Percentiles rank a stretch among this genome's conserved stretches.
Conservation (phyloP, 2,797 vertebrate genomes). For the Crocodylus rhombifer region DNA sequence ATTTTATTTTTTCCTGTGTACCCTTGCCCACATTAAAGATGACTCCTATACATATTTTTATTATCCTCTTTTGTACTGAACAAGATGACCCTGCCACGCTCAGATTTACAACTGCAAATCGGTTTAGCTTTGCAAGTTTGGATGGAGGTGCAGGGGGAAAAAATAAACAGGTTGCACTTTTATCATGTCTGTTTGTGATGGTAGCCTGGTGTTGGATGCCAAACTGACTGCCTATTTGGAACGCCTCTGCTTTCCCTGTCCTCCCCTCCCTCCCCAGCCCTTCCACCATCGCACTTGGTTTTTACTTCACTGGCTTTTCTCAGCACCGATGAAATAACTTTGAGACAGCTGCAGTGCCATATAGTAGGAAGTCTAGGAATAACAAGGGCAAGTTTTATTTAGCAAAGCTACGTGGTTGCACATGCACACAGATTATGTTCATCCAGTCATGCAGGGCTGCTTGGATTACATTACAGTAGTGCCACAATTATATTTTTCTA, state of each 20-base stretch:
- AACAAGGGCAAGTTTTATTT: background rate
- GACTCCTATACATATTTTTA: rapidly evolving
- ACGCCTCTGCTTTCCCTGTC: background rate
- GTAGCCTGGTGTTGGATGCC: rapidly evolving
- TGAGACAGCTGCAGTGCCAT: background rate
- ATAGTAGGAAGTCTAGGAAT: background rate
- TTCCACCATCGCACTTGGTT: background rate
- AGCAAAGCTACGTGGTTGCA: background rate
- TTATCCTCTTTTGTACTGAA: background rate
- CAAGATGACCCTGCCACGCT: background rate
- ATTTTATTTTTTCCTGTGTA: background rate
- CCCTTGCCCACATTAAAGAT: rapidly evolving
- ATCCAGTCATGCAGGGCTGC: slow-evolving; percentile 18
- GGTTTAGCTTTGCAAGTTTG: background rate
- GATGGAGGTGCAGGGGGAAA: background rate
- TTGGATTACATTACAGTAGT: background rate
- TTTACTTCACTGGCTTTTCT: background rate
- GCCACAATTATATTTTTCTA: background rate
- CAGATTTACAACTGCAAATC: background rate
- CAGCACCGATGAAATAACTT: background rate
- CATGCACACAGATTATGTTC: background rate
- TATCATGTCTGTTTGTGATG: rapidly evolving
- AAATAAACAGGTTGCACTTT: rapidly evolving
- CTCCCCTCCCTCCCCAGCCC: background rate
- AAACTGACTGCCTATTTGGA: background rate